Conservation (phyloP, 1,140 invertebrate species). For the Procambarus virginalis region DNA sequence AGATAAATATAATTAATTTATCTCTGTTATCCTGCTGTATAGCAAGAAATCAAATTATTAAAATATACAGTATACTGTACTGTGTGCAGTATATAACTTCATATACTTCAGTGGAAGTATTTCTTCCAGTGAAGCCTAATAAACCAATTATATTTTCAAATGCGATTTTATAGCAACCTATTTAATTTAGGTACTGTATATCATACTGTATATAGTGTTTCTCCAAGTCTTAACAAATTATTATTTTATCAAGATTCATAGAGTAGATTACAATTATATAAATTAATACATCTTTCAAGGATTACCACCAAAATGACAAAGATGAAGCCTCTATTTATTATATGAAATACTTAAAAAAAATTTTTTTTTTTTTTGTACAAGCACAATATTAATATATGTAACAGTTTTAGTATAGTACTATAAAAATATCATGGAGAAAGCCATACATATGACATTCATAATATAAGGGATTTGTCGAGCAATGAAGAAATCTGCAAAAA, state of each 20-base stretch:
- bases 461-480: constrained; percentile 17
- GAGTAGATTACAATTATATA: not conserved
- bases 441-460: constrained; percentile 14
- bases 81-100: too few relatives aligned
- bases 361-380: not conserved
- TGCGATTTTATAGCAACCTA: not conserved
- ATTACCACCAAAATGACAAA: constrained; percentile 20
- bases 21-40: too few relatives aligned
- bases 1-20: too few relatives aligned
- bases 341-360: not conserved
- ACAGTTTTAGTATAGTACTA: too few relatives aligned
- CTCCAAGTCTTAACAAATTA: not conserved
- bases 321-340: not conserved
- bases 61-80: too few relatives aligned
- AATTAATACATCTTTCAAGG: not conserved
- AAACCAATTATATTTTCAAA: not conserved
- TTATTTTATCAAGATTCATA: not conserved
- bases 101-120: too few relatives aligned
- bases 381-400: too few relatives aligned
- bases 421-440: not conserved
- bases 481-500: constrained; percentile 31
- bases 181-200: not conserved
- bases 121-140: too few relatives aligned
- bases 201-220: not conserved
- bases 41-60: too few relatives aligned